phyloP scores from a whole-genome alignment of 2,888 invertebrate species.

The Lasioglossum zephyrum region DNA sequence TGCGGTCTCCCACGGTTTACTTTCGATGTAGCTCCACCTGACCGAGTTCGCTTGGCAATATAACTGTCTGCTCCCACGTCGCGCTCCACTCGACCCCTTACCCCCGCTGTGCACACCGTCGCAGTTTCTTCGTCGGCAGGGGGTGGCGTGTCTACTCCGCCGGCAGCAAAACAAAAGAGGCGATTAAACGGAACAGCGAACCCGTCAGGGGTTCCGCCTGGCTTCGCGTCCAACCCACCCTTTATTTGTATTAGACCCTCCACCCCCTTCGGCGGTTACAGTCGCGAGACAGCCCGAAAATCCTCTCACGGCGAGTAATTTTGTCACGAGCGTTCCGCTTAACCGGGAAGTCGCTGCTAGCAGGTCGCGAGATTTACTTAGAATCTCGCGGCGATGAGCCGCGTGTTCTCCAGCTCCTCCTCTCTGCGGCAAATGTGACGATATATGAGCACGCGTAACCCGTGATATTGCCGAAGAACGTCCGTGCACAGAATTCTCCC shows the following conservation, averaged over 20 bases:
- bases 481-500: not conserved
- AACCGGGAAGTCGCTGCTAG: slow-evolving; percentile 40
- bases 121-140: slow-evolving; percentile 14
- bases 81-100: not conserved
- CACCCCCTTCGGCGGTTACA: slow-evolving; percentile 20
- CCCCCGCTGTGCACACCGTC: not conserved
- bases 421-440: not conserved
- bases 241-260: slow-evolving; percentile 39
- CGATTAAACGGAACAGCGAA: slow-evolving; percentile 63
- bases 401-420: not conserved
- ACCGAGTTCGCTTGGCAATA: slow-evolving; percentile 37
- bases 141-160: slow-evolving; percentile 16
- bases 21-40: slow-evolving; percentile 29
- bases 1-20: slow-evolving; percentile 24
- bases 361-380: slow-evolving; percentile 56
- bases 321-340: slow-evolving; percentile 50
- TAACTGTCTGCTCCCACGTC: slow-evolving; percentile 32
- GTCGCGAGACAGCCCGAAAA: slow-evolving; percentile 38
- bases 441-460: slow-evolving; percentile 12
- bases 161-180: slow-evolving; percentile 59
- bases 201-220: slow-evolving; percentile 32
- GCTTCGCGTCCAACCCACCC: not conserved
- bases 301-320: slow-evolving; percentile 57
- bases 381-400: slow-evolving; percentile 58
- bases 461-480: slow-evolving; percentile 16